These are phyloP conservation scores for Nixonia krombeini DNA, from an alignment of 1,140 invertebrate genomes.

Conservation along the genomic window DNA sequence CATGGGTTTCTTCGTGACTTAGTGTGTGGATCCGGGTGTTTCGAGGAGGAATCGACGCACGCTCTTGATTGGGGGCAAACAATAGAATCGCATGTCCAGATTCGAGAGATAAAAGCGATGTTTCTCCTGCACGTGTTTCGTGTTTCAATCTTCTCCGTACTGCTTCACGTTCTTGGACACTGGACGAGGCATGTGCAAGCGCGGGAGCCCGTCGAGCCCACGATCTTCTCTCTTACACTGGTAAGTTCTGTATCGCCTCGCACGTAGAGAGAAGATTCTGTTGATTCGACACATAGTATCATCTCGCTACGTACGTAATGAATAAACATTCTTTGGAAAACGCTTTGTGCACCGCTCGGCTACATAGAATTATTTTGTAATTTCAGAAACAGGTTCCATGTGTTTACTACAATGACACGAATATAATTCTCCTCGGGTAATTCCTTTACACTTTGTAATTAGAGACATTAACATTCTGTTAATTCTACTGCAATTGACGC, in stretches of 20 bases:
- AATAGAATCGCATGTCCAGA: conserved; percentile 18
- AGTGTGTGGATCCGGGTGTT: no score
- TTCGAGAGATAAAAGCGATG: conserved; percentile 11
- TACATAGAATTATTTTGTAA: conserved; percentile 4
- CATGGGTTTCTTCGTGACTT: neutral
- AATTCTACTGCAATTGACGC: no score
- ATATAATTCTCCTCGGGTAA: no score
- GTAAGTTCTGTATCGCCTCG: conserved; percentile 41
- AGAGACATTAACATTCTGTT: no score
- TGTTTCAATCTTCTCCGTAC: conserved; percentile 14
- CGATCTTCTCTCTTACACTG: conserved; percentile 28
- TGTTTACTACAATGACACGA: no score
- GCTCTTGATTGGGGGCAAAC: conserved; percentile 24
- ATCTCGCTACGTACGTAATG: no score
- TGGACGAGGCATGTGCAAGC: conserved; percentile 6
- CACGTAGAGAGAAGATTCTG: no score
- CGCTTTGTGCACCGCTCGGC: no score
- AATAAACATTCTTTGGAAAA: neutral
- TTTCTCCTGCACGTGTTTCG: conserved; percentile 20
- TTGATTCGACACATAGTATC: no score
- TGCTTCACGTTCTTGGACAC: conserved; percentile 6
- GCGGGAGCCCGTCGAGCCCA: conserved; percentile 23
- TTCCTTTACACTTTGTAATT: no score
- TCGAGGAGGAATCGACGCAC: conserved; percentile 6
- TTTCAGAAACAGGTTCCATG: no score